Base-by-base conservation (phyloP, 1,140 invertebrate species). In the Macrocentrus cingulum region DNA sequence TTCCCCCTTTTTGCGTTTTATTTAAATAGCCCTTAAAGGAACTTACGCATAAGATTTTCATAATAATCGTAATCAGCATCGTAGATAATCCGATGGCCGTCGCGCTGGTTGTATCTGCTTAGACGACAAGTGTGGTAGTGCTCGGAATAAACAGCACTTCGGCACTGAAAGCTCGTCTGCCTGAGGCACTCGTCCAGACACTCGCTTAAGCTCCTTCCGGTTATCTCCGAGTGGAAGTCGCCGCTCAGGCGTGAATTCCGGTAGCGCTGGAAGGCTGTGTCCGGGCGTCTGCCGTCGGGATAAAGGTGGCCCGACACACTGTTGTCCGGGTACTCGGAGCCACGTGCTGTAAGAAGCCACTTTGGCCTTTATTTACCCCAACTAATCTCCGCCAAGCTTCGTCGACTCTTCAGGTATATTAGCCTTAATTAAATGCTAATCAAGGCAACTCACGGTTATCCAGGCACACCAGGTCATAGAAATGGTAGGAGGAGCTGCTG, bases 41-140 rank as follows among this genome's bases (percentile, higher is more conserved):
- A 89, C 90, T 87, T 83, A 94, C 91, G 88, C 89, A 91, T 91
- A 18, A 92, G 81, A 80, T 92, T 93, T 76, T 95, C 92, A 69
- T 94, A 95, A 72, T 94, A 94, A 79, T 94, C 91, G 75, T 91
- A 94, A 74, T 93, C 91, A 0, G 90, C 88, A 74, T 95, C 92
- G 68, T 92, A 93, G 55, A 94, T 89, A 50, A 94, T 87, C 56
- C 91, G 82, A 82, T 91, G 90, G n/a, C 91, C 91, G 68, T 93
- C 91, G 53, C 89, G 85, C 74, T 92, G 90, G 77, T 92, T 92
- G 73, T 89, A 94, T 68, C 90, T 83, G 67, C 91, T 92, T 18
- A 95, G 83, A 29, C 91, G 83, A 72, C 93, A 95, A 20, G 88
- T 91, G 57, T 89, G 83, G 68, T 88, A 90, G 22, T 90, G 82